Conservation (phyloP, 2,888 invertebrate genomes). For the Neoascia interrupta region DNA sequence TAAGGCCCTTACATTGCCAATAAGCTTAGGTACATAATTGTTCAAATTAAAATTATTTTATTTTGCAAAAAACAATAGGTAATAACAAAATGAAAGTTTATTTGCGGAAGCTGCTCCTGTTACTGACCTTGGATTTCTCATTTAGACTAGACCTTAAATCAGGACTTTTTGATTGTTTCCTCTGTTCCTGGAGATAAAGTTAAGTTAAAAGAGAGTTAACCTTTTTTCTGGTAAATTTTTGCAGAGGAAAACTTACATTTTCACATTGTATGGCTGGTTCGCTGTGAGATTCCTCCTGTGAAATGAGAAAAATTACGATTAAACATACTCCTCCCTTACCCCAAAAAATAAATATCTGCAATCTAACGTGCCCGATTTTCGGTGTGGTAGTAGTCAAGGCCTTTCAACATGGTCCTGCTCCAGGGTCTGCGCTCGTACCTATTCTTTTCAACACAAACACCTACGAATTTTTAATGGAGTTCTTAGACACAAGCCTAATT, state of each 20-base stretch:
- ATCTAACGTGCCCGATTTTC: too few species aligned
- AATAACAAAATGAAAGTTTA: conserved; percentile 8
- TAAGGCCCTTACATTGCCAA: conserved; percentile 81
- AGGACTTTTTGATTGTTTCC: background rate
- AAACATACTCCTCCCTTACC: too few species aligned
- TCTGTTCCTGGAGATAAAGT: conserved; percentile 24
- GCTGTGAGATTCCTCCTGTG: conserved; percentile 12
- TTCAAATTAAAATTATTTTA: conserved; percentile 34
- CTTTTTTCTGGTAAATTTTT: too few species aligned
- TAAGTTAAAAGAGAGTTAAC: too few species aligned
- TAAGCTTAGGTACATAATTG: conserved; percentile 23
- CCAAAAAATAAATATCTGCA: too few species aligned
- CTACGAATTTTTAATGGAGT: too few species aligned
- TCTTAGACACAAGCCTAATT: too few species aligned
- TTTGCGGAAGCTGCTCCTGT: background rate
- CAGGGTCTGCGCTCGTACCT: too few species aligned
- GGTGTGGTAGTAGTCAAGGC: too few species aligned
- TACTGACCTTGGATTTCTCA: conserved; percentile 56
- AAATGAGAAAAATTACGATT: too few species aligned
- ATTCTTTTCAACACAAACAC: too few species aligned
- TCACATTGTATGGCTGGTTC: conserved; percentile 1
- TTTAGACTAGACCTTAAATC: conserved; percentile 17
- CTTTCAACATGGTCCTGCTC: too few species aligned
- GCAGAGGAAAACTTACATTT: conserved; percentile 14
- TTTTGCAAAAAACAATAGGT: conserved; percentile 21